Evolutionary conservation across 2,888 invertebrate species (phyloP).

Genomic region (Dichetophora obliterata): DNA sequence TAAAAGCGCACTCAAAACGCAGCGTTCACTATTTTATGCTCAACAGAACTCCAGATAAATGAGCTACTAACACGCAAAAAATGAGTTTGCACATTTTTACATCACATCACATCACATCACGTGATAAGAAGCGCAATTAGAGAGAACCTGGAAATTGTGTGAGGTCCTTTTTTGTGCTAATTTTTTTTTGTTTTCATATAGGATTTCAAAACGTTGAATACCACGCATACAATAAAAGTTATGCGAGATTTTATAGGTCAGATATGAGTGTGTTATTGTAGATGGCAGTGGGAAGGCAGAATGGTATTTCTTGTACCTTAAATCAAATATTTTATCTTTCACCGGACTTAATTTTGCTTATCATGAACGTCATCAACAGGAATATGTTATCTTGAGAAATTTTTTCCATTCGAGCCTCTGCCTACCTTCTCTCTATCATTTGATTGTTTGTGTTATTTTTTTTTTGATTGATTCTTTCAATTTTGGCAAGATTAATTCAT

Average conservation of each 20-base stretch:
- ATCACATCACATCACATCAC: constrained; percentile 28
- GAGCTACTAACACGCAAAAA: constrained; percentile 46
- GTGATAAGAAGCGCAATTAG: constrained; percentile 29
- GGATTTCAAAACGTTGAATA: background rate
- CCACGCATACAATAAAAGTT: constrained; percentile 11
- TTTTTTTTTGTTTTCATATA: background rate
- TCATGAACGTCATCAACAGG: background rate
- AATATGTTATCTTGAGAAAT: no score
- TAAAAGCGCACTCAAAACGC: background rate
- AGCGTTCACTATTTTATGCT: background rate
- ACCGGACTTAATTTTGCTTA: background rate
- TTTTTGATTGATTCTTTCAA: no score
- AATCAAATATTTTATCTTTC: no score
- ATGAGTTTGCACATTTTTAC: constrained; percentile 48
- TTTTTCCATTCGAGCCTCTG: no score
- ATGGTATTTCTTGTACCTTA: background rate
- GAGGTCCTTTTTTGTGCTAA: background rate
- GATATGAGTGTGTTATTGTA: background rate
- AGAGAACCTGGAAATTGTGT: background rate
- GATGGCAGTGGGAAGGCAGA: background rate
- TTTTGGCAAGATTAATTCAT: no score
- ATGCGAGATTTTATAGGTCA: background rate
- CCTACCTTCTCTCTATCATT: no score
- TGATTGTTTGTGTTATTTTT: no score
- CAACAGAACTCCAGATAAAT: constrained; percentile 29